Conservation (phyloP, 2,113 vertebrate species). For the Arvicanthis niloticus region DNA sequence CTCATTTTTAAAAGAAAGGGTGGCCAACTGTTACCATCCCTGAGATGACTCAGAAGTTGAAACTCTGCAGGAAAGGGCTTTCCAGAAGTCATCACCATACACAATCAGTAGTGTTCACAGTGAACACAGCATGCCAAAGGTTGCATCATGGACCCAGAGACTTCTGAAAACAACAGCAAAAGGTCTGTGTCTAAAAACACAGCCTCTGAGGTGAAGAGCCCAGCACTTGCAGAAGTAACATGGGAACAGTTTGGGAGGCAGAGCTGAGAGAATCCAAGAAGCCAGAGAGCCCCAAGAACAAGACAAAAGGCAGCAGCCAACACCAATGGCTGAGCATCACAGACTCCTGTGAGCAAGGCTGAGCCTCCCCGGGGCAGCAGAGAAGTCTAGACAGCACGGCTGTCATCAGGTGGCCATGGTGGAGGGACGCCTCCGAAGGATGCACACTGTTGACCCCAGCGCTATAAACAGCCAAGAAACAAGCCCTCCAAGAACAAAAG, state of each 20-base stretch:
- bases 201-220: conserved; percentile 2
- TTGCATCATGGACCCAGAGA: conserved; percentile 3
- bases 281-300: neutral
- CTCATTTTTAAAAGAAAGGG: conserved; percentile 28
- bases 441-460: neutral
- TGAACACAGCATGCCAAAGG: conserved; percentile 26
- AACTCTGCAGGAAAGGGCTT: neutral
- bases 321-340: neutral
- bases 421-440: neutral
- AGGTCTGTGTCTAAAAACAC: neutral
- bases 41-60: conserved; percentile 12
- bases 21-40: neutral
- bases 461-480: neutral
- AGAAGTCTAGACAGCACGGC: neutral
- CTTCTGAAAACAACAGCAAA: conserved; percentile 9
- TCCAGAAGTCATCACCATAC: neutral
- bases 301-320: neutral
- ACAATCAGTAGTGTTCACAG: neutral
- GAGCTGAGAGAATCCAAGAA: conserved; percentile 8
- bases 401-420: neutral
- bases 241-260: neutral
- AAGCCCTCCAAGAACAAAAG: neutral
- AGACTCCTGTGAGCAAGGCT: conserved; percentile 1
- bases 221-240: neutral
- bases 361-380: neutral